Base-by-base conservation (phyloP, 2,113 vertebrate species). In the Paradisaea rubra region DNA sequence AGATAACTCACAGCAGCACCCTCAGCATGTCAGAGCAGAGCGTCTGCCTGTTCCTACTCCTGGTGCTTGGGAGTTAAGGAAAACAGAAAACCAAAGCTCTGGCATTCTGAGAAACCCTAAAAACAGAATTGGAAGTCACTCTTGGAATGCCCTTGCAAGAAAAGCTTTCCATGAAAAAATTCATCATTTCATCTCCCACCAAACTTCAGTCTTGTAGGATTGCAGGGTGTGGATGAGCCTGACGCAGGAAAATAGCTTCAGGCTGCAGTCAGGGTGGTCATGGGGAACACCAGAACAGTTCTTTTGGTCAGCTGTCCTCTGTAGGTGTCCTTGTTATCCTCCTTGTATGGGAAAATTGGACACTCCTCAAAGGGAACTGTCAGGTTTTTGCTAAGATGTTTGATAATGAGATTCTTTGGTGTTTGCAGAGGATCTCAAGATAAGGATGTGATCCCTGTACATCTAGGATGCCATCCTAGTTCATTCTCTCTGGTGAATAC, bases 41-140 rank as follows among this genome's bases (percentile, higher is more conserved):
- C 1, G 3, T n/a, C 65, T 87, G 71, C 73, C 49, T 78, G 11
- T 16, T 84, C 9, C 0, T 50, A 2, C 35, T 85, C 45, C 74
- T 66, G 45, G 24, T 7, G 2, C 72, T 84, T 52, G 44, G 69
- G n/a, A 70, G 39, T 71, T 52, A 41, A 53, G 9, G 16, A 23
- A 47, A 64, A 77, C 12, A 42, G n/a, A 57, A 84, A 66, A 77
- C n/a, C 33, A 71, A 88, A 93, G 28, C 37, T 87, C 54, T 79
- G 57, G 39, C 2, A 1, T 71, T 56, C 42, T 22, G 60, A 66
- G 59, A 50, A 74, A n/a, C 23, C 50, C 81, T 4, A 8, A 68
- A 87, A 85, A 31, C 73, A 91, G 72, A 85, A 9, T 7, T 13
- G 31, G 57, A 63, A 87, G 18, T 60, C 8, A 1, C 18, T 41